Conservation (phyloP, 2,888 invertebrate genomes). For the Penaeus monodon region DNA sequence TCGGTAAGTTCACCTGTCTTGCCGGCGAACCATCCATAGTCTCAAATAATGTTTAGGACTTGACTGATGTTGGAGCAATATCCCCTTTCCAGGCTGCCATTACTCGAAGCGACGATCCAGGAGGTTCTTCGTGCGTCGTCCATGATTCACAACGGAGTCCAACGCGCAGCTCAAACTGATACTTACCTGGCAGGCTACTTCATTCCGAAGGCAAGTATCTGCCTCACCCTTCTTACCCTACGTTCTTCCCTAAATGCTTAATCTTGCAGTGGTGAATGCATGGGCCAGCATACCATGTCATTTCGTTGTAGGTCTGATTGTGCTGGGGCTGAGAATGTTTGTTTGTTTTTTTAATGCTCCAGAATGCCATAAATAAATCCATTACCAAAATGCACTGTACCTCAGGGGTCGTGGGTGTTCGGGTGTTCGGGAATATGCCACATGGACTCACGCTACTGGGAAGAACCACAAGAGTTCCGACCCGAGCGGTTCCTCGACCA, state of each 20-base stretch:
- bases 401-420: constrained; percentile 23
- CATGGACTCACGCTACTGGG: constrained; percentile 37
- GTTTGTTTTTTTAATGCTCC: no score
- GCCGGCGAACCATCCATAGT: no score
- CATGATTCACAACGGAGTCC: not conserved
- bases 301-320: no score
- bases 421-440: constrained; percentile 13
- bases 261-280: no score
- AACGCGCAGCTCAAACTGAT: not conserved
- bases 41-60: no score
- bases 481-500: constrained; percentile 45
- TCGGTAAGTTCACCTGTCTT: no score
- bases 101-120: not conserved
- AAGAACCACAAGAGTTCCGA: constrained; percentile 38
- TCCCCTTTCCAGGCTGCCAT: not conserved
- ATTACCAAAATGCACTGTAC: no score
- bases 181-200: not conserved
- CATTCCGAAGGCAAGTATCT: not conserved
- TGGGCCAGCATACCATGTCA: no score
- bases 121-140: not conserved
- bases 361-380: no score
- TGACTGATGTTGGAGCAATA: no score
- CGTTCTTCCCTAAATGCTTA: no score
- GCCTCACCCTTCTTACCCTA: not conserved
- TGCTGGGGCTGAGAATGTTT: no score